These are phyloP conservation scores for Scomber colias DNA, from an alignment of 2,113 vertebrate genomes.

Conservation along the genomic window DNA sequence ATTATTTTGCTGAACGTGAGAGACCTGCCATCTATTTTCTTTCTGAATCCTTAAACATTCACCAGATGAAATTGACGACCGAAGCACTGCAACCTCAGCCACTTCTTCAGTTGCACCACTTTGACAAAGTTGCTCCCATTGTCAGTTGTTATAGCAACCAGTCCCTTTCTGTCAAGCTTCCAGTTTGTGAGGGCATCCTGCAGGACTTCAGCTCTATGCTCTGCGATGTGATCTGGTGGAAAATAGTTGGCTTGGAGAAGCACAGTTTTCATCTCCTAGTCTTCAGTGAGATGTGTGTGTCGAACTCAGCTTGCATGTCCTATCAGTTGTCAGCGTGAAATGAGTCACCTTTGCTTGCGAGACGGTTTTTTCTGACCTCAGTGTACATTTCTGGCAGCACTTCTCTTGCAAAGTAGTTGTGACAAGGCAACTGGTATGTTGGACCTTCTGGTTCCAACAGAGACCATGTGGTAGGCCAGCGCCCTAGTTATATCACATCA, in stretches of 20 bases:
- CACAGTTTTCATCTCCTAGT: neutral
- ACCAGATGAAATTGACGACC: neutral
- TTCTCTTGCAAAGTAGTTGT: neutral
- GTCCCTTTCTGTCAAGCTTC: neutral
- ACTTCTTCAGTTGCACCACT: too few species aligned
- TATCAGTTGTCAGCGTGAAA: neutral
- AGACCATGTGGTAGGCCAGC: too few species aligned
- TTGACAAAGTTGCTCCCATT: too few species aligned
- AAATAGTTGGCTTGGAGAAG: slow-evolving; percentile 48
- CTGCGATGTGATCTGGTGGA: slow-evolving; percentile 13
- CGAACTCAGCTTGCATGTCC: slow-evolving; percentile 23
- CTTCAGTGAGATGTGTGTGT: too few species aligned
- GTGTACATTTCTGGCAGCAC: too few species aligned
- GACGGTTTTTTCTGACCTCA: too few species aligned
- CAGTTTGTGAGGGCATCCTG: slow-evolving; percentile 37
- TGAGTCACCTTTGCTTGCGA: neutral
- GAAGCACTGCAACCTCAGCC: too few species aligned
- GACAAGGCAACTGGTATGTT: neutral
- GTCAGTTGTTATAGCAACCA: too few species aligned
- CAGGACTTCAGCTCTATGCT: slow-evolving; percentile 36
- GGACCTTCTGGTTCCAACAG: too few species aligned
- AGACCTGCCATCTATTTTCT: neutral
- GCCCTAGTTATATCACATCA: too few species aligned
- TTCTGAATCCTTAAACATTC: neutral
- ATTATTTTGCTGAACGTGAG: neutral